Evolutionary conservation across 2,888 invertebrate species (phyloP).

Genomic region (Unio pictorum): DNA sequence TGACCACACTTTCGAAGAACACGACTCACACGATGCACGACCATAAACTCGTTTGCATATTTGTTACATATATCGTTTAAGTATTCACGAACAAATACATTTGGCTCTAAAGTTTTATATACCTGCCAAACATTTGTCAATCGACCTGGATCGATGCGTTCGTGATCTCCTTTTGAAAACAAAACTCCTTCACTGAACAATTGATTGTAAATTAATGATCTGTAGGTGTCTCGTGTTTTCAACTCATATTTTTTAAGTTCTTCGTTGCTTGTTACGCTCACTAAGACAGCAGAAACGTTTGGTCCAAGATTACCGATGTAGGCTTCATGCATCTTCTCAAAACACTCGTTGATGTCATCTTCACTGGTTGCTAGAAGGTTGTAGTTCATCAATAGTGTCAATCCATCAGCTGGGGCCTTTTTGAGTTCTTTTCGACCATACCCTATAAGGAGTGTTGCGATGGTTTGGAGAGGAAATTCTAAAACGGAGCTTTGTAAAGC

Average conservation of each 20-base stretch:
- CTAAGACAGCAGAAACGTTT: slow-evolving; percentile 42
- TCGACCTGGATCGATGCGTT: slow-evolving; percentile 23
- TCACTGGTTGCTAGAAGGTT: slow-evolving; percentile 35
- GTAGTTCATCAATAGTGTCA: slow-evolving; percentile 39
- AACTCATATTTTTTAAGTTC: slow-evolving; percentile 38
- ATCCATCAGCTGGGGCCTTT: slow-evolving; percentile 3
- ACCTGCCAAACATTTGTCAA: slow-evolving; percentile 39
- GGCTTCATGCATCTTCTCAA: slow-evolving; percentile 46
- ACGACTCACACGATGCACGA: slow-evolving; percentile 47
- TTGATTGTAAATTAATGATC: slow-evolving; percentile 40
- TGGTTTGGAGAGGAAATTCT: slow-evolving; percentile 26
- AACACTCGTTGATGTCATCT: slow-evolving; percentile 49
- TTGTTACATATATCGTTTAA: slow-evolving; percentile 39
- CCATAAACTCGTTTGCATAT: slow-evolving; percentile 51
- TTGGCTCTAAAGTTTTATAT: slow-evolving; percentile 22
- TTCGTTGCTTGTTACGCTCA: slow-evolving; percentile 45
- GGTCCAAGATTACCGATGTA: slow-evolving; percentile 45
- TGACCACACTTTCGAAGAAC: slow-evolving; percentile 57
- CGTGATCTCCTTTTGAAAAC: slow-evolving; percentile 22
- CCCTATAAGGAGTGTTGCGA: slow-evolving; percentile 22
- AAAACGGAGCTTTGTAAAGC: slow-evolving; percentile 14
- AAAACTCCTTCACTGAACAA: slow-evolving; percentile 44
- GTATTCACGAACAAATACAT: slow-evolving; percentile 33
- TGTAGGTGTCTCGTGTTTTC: slow-evolving; percentile 37
- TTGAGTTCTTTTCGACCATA: slow-evolving; percentile 5